Evolutionary conservation across 2,888 invertebrate species (phyloP).

Genomic region (Sphaeridia pumilis): DNA sequence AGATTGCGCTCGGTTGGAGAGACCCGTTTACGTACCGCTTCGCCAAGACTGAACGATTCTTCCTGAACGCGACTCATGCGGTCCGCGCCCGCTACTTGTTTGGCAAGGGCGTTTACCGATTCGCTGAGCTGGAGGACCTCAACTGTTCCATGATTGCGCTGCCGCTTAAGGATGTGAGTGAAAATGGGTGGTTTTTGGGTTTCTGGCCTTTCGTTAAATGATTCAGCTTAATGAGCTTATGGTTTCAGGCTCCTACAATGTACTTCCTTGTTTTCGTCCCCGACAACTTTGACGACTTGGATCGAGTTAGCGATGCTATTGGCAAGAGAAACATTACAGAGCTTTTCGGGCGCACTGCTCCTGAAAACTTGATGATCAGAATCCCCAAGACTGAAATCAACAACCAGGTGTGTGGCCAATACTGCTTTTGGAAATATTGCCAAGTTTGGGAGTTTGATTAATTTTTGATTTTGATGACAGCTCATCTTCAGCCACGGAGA

Average conservation of each 20-base stretch:
- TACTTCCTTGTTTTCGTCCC: slow-evolving; percentile 13
- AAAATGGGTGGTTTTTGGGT: background rate
- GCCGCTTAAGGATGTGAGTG: slow-evolving; percentile 28
- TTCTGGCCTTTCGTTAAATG: background rate
- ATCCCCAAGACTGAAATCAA: slow-evolving; percentile 30
- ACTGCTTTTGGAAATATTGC: background rate
- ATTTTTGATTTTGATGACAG: slow-evolving; percentile 16
- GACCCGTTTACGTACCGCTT: slow-evolving; percentile 32
- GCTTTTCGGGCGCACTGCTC: slow-evolving; percentile 21
- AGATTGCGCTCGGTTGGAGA: slow-evolving; percentile 27
- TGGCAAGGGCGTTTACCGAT: slow-evolving; percentile 32
- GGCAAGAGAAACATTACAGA: slow-evolving; percentile 14
- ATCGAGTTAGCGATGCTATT: slow-evolving; percentile 11
- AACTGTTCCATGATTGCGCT: slow-evolving; percentile 25
- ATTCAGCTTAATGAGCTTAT: background rate
- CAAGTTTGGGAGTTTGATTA: background rate
- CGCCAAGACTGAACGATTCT: slow-evolving; percentile 25
- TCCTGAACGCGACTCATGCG: slow-evolving; percentile 32
- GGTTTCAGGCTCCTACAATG: slow-evolving; percentile 13
- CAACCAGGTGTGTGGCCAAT: slow-evolving; percentile 23
- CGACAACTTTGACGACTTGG: slow-evolving; percentile 5
- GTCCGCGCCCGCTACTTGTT: slow-evolving; percentile 30
- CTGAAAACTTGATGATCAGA: slow-evolving; percentile 24
- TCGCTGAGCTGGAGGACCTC: slow-evolving; percentile 23
- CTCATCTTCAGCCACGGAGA: slow-evolving; percentile 25